Percentiles rank a stretch among this genome's conserved stretches.
These are phyloP conservation scores for Alentia gelatinosa DNA, from an alignment of 2,888 invertebrate genomes.

Conservation along the genomic window DNA sequence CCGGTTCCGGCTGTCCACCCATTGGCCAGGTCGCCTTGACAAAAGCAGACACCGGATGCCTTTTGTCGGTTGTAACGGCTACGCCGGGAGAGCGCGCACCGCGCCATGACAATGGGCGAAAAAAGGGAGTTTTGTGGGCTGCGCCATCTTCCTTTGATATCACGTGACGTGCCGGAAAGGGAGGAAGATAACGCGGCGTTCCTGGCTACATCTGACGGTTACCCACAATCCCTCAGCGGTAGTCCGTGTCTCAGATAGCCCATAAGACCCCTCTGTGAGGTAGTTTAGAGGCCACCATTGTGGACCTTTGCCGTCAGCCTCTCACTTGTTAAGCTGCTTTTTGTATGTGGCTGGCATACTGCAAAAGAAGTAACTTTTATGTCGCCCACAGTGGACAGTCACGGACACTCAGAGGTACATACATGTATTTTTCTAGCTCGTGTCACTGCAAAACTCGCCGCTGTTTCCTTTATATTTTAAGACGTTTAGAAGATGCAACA, in stretches of 20 bases:
- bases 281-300: background rate
- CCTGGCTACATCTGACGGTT: slow-evolving; percentile 16
- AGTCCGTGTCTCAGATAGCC: background rate
- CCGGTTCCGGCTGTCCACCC: background rate
- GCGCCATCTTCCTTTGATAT: slow-evolving; percentile 24
- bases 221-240: background rate
- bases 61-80: slow-evolving; percentile 15
- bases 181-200: slow-evolving; percentile 4
- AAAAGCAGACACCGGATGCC: slow-evolving; percentile 26
- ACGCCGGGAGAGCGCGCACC: background rate
- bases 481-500: too few species aligned
- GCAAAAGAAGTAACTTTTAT: too few species aligned
- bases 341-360: background rate
- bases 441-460: too few species aligned
- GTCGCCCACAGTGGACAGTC: too few species aligned
- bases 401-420: too few species aligned
- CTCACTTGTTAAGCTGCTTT: background rate
- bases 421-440: too few species aligned
- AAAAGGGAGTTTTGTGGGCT: background rate
- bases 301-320: background rate
- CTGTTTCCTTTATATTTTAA: too few species aligned
- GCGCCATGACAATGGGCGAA: background rate
- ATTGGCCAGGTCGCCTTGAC: background rate
- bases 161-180: slow-evolving; percentile 20
- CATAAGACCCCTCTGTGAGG: background rate